Evolutionary conservation across 2,113 vertebrate species (phyloP).

Genomic region (Dermatemys mawii): DNA sequence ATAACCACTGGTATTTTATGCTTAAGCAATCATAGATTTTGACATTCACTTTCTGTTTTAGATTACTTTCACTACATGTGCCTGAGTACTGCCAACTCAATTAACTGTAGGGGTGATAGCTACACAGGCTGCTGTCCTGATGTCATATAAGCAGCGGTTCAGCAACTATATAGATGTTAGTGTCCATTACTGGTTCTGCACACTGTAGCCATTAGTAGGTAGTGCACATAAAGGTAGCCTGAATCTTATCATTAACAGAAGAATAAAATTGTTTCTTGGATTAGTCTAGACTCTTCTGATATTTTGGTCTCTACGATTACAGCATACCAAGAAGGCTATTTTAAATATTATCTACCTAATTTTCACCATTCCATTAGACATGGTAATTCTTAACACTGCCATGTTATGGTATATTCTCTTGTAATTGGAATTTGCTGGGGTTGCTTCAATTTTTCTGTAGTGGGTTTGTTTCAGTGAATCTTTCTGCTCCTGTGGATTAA

Average conservation of each 20-base stretch:
- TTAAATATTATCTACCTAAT: neutral
- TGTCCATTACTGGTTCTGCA: neutral
- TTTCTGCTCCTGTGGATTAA: neutral
- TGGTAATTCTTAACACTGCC: neutral
- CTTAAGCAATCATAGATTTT: neutral
- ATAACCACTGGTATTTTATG: neutral
- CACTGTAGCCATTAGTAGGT: neutral
- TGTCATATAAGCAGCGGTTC: neutral
- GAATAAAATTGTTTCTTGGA: too few relatives aligned
- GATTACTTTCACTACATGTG: neutral
- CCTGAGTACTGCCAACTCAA: neutral
- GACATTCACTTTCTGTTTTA: neutral
- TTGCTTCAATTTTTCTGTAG: neutral
- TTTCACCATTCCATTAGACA: neutral
- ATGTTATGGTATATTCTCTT: neutral
- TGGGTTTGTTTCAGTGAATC: neutral
- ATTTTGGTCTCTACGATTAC: neutral
- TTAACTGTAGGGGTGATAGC: neutral
- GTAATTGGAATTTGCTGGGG: neutral
- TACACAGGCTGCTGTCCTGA: neutral
- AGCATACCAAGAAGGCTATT: neutral
- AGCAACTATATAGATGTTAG: neutral
- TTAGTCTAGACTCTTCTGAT: neutral
- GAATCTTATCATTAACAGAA: neutral
- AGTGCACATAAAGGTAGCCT: neutral